Evolutionary conservation across 64 coral and sea anemone genomes (phyloP), one percentile per base, ranked within the genome.

Genomic region (Catalaphyllia jardinei): DNA sequence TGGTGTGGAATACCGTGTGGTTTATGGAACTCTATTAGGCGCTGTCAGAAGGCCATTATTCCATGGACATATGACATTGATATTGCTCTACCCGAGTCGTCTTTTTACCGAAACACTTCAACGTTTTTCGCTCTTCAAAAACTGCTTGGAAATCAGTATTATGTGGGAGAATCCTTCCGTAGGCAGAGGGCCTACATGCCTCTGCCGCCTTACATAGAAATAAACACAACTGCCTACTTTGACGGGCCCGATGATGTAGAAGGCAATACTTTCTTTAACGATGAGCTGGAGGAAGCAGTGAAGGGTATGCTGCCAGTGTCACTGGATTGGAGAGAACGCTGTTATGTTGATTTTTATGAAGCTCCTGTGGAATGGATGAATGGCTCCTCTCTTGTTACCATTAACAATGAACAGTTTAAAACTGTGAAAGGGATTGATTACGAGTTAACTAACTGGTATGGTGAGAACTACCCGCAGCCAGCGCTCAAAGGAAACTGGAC

Each of bases 311-410:
- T 89, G 49, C 90, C 72, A 10, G 74, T 89, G 59, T 71, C 46
- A n/a, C 71, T 29, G 25, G 38, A 64, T 15, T 96, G 94, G 94
- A 67, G 81, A 67, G 51, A 87, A 71, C 86, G 80, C 38, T 87
- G 94, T 17, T 96, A 93, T 77, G 65, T 93, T 12, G 94, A 96
- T 35, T 90, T 96, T n/a, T 93, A 96, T 52, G 55, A 74, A 33
- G 72, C 80, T 1, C 82, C 73, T 52, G 81, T 79, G 12, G 80
- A 86, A 15, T 89, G 87, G 87, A 80, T 87, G 83, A 90, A 93
- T 29, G 83, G 39, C 2, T 93, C 87, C 15, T 69, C 87, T 20
- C 59, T 93, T 19, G 77, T 93, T 11, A 90, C 80, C 14, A 87
- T 96, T 35, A 90, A 96, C 80, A 82, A 82, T 30, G 15, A 64